phyloP scores from a whole-genome alignment of 2,797 vertebrate species.

The Cirrhinus mrigala region DNA sequence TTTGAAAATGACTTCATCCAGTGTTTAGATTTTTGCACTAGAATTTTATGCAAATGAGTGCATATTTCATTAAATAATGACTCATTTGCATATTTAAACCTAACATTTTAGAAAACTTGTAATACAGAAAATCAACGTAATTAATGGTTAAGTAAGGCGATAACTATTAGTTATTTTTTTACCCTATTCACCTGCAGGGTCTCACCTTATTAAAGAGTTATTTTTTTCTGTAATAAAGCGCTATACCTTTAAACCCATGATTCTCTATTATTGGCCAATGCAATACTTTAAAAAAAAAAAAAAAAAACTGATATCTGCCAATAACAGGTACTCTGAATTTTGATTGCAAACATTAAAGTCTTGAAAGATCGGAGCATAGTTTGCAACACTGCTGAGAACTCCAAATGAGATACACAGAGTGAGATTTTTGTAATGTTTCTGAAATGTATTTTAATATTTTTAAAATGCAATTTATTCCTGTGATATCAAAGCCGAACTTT shows the following conservation, averaged over 20 bases:
- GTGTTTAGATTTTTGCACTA: too few relatives aligned
- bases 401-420: neutral
- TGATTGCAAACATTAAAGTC: neutral
- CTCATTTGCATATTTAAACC: too few relatives aligned
- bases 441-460: neutral
- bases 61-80: too few relatives aligned
- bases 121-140: too few relatives aligned
- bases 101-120: too few relatives aligned
- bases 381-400: neutral
- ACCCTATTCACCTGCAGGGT: too few relatives aligned
- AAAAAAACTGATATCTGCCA: neutral
- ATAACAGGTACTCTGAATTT: neutral
- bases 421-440: neutral
- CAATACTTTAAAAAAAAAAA: neutral
- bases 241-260: neutral
- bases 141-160: too few relatives aligned
- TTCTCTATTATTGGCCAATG: neutral
- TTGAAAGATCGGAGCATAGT: neutral
- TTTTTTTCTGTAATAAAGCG: neutral
- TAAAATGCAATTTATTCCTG: neutral
- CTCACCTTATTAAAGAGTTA: neutral
- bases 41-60: too few relatives aligned
- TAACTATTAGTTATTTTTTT: too few relatives aligned
- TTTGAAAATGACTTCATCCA: too few relatives aligned
- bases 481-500: neutral